Conservation (phyloP, 2,888 invertebrate genomes). For the Chaitophorus viminalis region DNA sequence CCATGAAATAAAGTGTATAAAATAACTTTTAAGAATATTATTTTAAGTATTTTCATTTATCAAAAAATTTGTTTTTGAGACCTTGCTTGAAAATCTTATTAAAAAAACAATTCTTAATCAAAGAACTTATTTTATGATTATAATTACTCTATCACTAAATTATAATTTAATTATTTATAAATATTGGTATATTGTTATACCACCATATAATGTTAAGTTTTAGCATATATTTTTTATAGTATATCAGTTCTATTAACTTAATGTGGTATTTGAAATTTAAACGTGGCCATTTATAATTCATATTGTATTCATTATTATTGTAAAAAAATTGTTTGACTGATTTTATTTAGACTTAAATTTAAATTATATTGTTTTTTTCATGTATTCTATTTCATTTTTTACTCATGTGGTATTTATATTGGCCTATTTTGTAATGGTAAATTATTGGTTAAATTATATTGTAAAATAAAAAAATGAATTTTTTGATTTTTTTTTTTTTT, state of each 20-base stretch:
- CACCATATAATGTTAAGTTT: not conserved
- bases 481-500: too few relatives aligned
- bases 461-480: not conserved
- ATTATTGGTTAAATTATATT: too few relatives aligned
- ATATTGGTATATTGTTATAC: not conserved
- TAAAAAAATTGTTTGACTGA: conserved; percentile 48
- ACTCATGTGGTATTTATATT: not conserved
- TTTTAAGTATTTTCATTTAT: not conserved
- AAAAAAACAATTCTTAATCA: too few relatives aligned
- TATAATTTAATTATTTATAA: not conserved
- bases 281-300: conserved; percentile 45
- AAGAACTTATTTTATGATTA: not conserved
- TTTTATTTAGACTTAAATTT: conserved; percentile 29
- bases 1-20: not conserved
- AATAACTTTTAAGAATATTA: not conserved
- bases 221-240: conserved; percentile 12
- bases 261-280: not conserved
- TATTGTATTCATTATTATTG: conserved; percentile 32
- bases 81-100: not conserved
- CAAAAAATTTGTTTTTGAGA: not conserved
- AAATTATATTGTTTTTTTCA: not conserved
- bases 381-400: not conserved
- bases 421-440: too few relatives aligned
- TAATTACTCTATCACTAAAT: not conserved
- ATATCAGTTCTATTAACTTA: not conserved